Percentiles rank a stretch among this genome's conserved stretches.
These are phyloP conservation scores for Rhinoraja longicauda DNA, from an alignment of 2,797 vertebrate genomes.

Conservation along the genomic window DNA sequence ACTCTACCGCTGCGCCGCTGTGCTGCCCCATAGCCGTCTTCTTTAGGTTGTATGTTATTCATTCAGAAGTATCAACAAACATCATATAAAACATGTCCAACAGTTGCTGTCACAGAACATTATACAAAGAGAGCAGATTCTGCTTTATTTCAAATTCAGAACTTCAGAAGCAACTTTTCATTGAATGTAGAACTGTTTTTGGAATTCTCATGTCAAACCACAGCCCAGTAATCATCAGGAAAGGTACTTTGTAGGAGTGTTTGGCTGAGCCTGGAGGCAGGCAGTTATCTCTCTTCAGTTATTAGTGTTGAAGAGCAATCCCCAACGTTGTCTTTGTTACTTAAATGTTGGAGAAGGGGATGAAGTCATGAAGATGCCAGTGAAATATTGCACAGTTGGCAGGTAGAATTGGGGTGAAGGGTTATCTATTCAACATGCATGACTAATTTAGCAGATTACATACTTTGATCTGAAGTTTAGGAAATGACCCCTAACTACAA, in stretches of 20 bases:
- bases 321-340: background rate
- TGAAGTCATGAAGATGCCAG: background rate
- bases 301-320: background rate
- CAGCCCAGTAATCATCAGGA: background rate
- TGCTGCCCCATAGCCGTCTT: too few relatives aligned
- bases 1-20: too few relatives aligned
- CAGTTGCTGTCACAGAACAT: background rate
- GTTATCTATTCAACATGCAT: slow-evolving; percentile 32
- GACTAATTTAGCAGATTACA: slow-evolving; percentile 22
- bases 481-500: slow-evolving; percentile 26
- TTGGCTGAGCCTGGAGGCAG: too few relatives aligned
- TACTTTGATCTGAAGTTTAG: slow-evolving; percentile 22
- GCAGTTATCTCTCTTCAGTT: background rate
- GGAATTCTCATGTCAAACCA: background rate
- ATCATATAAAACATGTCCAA: background rate
- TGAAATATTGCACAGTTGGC: background rate
- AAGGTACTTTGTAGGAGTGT: too few relatives aligned
- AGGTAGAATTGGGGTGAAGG: slow-evolving; percentile 22
- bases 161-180: background rate
- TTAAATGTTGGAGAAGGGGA: background rate
- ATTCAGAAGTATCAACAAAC: background rate
- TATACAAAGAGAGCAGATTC: background rate
- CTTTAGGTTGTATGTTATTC: too few relatives aligned
- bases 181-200: background rate
- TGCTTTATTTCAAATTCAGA: background rate